Percentiles rank a stretch among this genome's conserved stretches.
phyloP scores from a whole-genome alignment of 2,797 vertebrate species.

The Iguana delicatissima region DNA sequence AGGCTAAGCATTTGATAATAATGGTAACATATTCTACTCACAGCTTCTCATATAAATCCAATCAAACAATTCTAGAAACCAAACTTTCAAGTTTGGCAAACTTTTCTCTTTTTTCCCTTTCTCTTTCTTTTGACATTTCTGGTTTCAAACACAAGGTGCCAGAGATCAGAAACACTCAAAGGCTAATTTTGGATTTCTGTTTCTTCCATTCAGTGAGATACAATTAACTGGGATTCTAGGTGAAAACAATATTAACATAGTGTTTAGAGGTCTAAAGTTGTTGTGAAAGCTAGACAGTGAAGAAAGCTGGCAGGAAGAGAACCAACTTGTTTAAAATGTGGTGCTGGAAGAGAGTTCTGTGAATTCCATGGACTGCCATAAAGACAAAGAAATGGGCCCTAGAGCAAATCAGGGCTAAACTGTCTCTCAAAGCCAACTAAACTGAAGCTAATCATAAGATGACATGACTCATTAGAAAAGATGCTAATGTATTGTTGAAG shows the following conservation, averaged over 20 bases:
- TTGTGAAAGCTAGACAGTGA: too few relatives aligned
- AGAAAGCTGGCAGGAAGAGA: too few relatives aligned
- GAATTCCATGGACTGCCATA: too few relatives aligned
- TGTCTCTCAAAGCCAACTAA: too few relatives aligned
- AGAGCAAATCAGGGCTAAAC: too few relatives aligned
- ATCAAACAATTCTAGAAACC: constrained; percentile 20
- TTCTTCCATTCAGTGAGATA: background rate
- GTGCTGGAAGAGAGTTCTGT: too few relatives aligned
- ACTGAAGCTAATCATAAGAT: too few relatives aligned
- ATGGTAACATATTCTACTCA: constrained; percentile 22
- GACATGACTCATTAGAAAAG: too few relatives aligned
- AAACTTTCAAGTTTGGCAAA: background rate
- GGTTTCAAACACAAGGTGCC: background rate
- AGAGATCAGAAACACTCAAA: background rate
- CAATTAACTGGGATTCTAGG: constrained; percentile 16
- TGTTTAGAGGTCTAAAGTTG: background rate
- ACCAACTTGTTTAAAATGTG: too few relatives aligned
- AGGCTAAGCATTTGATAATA: constrained; percentile 33
- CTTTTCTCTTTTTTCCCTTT: background rate
- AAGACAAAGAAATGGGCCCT: too few relatives aligned
- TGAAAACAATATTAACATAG: constrained; percentile 11
- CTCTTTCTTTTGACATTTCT: constrained; percentile 19
- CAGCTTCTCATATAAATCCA: constrained; percentile 19
- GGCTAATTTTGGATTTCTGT: background rate
- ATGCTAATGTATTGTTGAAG: too few relatives aligned